Evolutionary conservation across 2,888 invertebrate genomes (phyloP), one percentile per base, ranked within the genome.

Genomic region (Coelopa pilipes): DNA sequence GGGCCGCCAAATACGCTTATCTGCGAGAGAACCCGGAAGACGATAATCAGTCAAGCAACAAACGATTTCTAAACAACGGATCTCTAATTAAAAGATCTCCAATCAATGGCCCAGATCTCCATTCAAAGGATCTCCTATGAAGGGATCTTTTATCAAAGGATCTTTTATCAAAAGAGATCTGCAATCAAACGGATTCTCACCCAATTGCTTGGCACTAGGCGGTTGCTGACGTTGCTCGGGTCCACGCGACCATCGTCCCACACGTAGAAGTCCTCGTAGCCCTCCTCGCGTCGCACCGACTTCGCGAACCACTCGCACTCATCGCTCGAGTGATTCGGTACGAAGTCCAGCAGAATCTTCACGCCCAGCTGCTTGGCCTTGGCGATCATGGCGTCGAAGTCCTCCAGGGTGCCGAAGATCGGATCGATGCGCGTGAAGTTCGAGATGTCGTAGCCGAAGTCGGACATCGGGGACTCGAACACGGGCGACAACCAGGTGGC

Each of bases 271-370:
- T 95, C 92, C 21, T 90, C 91, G 81, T 91, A 96, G 0, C 90
- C 90, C 0, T 90, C 89, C 66, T 90, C 89, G 12, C 89, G 89
- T 65, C 89, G 88, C 10, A 92, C 85, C 7, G 96, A 96, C 81
- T 92, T 90, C 74, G 89, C 82, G 84, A 98, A 98, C 97, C 97
- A 98, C 53, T 91, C 90, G 83, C 96, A 94, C 82, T 94, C 89
- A 80, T 94, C 91, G 75, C 94, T 94, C 1, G 92, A 91, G 81
- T 95, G 95, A 85, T 93, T 93, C 13, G 93, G 93, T 11, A 93
- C 93, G 78, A 92, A 89, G 78, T 89, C 89, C 77, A 92, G 83
- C 76, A 92, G 86, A 49, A 92, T 88, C 87, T 91, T 91, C 0
- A 86, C 19, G 1, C 90, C 89, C 21, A 90, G 79, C 65, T 88